phyloP scores from a whole-genome alignment of 1,140 invertebrate species.

The Heterodera carotae region DNA sequence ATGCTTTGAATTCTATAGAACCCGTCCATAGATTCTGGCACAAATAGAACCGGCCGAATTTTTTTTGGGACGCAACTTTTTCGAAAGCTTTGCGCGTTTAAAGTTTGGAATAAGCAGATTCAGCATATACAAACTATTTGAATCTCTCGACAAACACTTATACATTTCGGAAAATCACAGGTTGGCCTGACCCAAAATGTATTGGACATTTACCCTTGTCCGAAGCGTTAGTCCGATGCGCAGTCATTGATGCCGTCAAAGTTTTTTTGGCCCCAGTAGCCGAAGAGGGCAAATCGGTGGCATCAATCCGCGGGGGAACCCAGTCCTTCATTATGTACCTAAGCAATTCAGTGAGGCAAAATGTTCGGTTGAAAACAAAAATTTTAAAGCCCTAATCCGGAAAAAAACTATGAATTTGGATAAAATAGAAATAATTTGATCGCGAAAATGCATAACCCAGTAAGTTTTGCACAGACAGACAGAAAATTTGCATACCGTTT shows the following conservation, averaged over 20 bases:
- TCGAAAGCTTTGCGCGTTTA: background rate
- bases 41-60: background rate
- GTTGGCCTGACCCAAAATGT: background rate
- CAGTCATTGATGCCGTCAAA: background rate
- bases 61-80: background rate
- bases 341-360: background rate
- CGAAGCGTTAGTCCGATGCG: conserved; percentile 6
- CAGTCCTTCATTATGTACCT: conserved; percentile 53
- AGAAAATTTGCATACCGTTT: conserved; percentile 78
- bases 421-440: conserved; percentile 17
- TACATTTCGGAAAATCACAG: background rate
- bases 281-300: conserved; percentile 33
- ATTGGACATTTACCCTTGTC: conserved; percentile 5
- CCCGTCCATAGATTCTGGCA: too few species aligned
- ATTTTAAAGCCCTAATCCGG: too few species aligned
- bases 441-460: too few species aligned
- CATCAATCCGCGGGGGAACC: conserved; percentile 41
- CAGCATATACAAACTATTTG: background rate
- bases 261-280: conserved; percentile 24
- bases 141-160: background rate
- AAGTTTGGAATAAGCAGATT: background rate
- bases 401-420: too few species aligned
- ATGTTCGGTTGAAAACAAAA: background rate
- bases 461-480: too few species aligned
- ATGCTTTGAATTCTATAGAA: too few species aligned